Base-by-base conservation (phyloP, 2,888 invertebrate genomes). In the Coelinius sp. region DNA sequence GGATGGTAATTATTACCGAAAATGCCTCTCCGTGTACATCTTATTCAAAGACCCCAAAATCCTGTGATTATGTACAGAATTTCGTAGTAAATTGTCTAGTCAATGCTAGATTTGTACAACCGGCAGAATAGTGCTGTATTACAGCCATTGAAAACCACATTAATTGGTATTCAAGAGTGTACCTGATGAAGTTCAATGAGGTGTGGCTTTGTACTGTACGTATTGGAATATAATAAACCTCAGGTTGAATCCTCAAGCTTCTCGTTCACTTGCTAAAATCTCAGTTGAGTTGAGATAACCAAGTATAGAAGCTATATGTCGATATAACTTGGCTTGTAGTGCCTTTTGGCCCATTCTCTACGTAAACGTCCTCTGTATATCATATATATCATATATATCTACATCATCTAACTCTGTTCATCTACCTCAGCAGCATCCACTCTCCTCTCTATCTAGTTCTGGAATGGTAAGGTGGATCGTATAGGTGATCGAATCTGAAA, bases 131-230 rank as follows among this genome's bases (percentile, higher is more conserved):
- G 38, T 31, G 46, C 31, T 20, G 27, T 17, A 22, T 46, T 64
- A 70, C 71, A 71, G 67, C 53, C 73, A 70, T 65, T 73, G 53
- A 70, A 68, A 69, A 46, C 68, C 67, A 73, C 68, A 75, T 70
- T 76, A 78, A 78, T 78, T 78, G 73, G 71, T 74, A 79, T 70
- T 76, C 71, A n/a, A 8, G 68, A 73, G 75, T 68, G 38, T 46
- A 56, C 56, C 27, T 64, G 74, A 73, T 75, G 68, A 65, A 68
- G 75, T 75, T 75, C 73, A 77, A 80, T 68, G 73, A 78, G 76
- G 62, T 69, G 64, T 56, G 65, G 62, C 44, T 63, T n/a, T 25
- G 35, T 49, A 68, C 14, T 38, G 56, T 56, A 56, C 14, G 24
- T 56, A 27, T 27, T 24, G 27, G 14, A 56, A 27, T 20, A 52